Evolutionary conservation across 2,113 vertebrate genomes (phyloP).

Genomic region (Phylloscopus whistleri): DNA sequence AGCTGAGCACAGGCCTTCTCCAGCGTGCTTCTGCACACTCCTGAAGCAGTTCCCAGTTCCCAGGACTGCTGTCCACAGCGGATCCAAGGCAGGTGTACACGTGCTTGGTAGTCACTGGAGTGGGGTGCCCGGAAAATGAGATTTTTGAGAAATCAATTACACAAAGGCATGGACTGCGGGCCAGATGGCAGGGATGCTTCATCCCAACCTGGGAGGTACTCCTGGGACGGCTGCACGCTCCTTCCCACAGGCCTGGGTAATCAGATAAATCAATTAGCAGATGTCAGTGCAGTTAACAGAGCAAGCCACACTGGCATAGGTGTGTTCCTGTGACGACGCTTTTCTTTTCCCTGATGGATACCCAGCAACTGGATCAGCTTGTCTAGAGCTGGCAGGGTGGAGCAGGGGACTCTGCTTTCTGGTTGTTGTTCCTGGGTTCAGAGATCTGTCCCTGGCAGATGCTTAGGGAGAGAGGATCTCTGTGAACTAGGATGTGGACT

Average conservation of each 20-base stretch:
- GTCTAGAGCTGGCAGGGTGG: neutral
- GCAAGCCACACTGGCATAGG: neutral
- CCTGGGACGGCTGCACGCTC: neutral
- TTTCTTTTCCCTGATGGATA: neutral
- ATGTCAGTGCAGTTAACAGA: slow-evolving; percentile 49
- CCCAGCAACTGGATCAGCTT: neutral
- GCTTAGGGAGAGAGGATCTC: neutral
- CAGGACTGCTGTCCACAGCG: rapidly evolving
- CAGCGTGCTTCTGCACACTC: rapidly evolving
- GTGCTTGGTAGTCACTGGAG: neutral
- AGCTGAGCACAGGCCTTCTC: neutral
- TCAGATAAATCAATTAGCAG: slow-evolving; percentile 50
- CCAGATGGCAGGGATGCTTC: slow-evolving; percentile 67
- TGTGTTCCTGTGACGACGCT: neutral
- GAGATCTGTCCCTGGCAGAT: neutral
- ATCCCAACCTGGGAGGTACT: slow-evolving; percentile 63
- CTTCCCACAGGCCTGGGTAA: slow-evolving; percentile 24
- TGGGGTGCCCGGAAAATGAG: neutral
- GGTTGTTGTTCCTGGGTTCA: neutral
- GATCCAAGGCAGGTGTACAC: rapidly evolving
- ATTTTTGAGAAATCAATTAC: slow-evolving; percentile 53
- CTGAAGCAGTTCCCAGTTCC: neutral
- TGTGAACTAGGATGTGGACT: neutral
- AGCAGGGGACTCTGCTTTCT: neutral
- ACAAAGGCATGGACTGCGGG: neutral